Percentiles rank a stretch among this genome's conserved stretches.
phyloP scores from a whole-genome alignment of 1,140 invertebrate genomes.

The Anastatus disparis region DNA sequence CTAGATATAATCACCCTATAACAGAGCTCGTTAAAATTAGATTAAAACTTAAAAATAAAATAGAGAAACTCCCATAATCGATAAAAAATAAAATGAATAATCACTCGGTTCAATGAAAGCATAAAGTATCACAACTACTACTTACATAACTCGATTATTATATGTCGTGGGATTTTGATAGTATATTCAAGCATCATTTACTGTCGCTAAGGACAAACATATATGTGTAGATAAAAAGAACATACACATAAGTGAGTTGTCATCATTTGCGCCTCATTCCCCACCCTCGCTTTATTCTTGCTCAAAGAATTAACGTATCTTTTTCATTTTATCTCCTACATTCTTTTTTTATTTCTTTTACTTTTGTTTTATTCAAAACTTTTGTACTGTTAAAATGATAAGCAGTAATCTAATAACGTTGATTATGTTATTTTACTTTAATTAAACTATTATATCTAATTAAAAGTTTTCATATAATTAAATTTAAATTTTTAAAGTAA shows the following conservation, averaged over 20 bases:
- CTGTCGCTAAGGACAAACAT: not conserved
- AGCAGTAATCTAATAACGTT: no score
- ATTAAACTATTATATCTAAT: no score
- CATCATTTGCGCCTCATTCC: not conserved
- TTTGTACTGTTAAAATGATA: no score
- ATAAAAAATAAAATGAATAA: not conserved
- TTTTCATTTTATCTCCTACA: not conserved
- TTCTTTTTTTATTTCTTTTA: no score
- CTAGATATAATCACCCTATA: no score
- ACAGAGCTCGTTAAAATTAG: no score
- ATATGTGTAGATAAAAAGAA: constrained; percentile 4
- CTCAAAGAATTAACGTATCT: not conserved
- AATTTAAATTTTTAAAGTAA: no score
- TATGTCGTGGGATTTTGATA: constrained; percentile 7
- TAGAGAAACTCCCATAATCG: no score
- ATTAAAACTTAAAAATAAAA: no score
- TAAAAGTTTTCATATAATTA: no score
- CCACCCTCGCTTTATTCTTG: not conserved
- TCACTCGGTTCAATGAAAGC: not conserved
- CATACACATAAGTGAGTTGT: not conserved
- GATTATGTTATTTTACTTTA: no score
- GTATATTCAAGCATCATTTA: not conserved
- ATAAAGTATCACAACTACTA: not conserved
- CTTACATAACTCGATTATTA: not conserved
- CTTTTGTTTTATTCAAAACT: no score